A percentile compares a stretch with the other conserved stretches of the same genome.
phyloP scores from a whole-genome alignment of 2,797 vertebrate species.

The Heterohyrax brucei region DNA sequence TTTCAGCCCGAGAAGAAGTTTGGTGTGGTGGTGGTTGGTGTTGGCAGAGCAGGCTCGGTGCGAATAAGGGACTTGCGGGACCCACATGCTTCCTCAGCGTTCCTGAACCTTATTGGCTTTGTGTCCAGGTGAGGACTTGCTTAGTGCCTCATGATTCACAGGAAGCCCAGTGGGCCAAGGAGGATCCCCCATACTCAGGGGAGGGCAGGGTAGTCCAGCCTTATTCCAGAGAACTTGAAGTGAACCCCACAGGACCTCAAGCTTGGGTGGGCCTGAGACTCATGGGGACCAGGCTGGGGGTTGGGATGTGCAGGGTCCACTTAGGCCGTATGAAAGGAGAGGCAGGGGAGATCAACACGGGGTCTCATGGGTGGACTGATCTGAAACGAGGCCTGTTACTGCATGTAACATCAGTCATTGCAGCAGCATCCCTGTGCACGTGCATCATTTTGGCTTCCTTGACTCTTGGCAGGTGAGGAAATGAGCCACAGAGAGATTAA shows the following conservation, averaged over 20 bases:
- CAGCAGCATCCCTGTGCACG: neutral
- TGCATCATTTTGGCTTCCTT: neutral
- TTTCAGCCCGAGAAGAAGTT: slow-evolving; percentile 92
- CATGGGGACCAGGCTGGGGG: neutral
- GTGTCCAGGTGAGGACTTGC: slow-evolving; percentile 94
- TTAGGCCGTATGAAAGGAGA: neutral
- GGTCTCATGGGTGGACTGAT: neutral
- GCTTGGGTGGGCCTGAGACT: neutral
- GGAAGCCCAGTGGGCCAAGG: neutral
- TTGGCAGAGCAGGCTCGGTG: slow-evolving; percentile 94
- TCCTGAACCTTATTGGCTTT: slow-evolving; percentile 93
- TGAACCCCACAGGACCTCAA: neutral
- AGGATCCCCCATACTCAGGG: neutral
- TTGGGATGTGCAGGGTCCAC: neutral
- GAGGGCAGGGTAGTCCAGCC: neutral
- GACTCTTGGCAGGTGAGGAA: neutral
- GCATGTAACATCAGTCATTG: neutral
- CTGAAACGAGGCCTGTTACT: neutral
- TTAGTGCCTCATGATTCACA: neutral
- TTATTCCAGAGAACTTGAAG: neutral
- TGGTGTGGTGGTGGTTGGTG: slow-evolving; percentile 95
- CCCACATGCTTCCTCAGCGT: slow-evolving; percentile 91
- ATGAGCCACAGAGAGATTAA: neutral
- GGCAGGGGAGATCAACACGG: neutral
- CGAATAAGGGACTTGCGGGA: slow-evolving; percentile 94